Evolutionary conservation across 1,140 invertebrate species (phyloP).

Genomic region (Tetragonula clypearis): DNA sequence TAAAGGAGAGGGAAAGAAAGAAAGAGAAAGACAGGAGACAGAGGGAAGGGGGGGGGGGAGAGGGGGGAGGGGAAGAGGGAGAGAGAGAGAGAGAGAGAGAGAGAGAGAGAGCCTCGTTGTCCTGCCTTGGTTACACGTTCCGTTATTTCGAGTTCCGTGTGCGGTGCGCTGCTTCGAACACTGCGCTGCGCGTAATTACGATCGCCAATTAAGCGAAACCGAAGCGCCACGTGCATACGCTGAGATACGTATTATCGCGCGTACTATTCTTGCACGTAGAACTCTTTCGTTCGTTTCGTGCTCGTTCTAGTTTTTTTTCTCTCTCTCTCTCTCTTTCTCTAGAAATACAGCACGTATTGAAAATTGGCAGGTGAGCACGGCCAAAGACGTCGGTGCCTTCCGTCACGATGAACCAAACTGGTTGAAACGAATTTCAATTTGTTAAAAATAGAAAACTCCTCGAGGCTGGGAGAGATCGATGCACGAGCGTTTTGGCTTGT

Average conservation of each 20-base stretch:
- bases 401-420: background rate
- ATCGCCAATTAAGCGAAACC: background rate
- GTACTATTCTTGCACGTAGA: too few species aligned
- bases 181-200: conserved; percentile 1
- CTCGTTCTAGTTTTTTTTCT: background rate
- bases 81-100: too few species aligned
- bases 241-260: conserved; percentile 12
- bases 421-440: background rate
- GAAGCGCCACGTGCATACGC: too few species aligned
- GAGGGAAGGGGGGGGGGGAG: too few species aligned
- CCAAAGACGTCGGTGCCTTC: background rate
- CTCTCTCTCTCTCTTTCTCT: background rate
- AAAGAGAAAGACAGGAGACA: too few species aligned
- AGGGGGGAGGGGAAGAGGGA: too few species aligned
- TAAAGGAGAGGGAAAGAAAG: too few species aligned
- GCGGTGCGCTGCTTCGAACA: too few species aligned
- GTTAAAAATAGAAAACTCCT: conserved; percentile 13
- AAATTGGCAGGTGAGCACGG: background rate
- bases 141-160: conserved; percentile 11
- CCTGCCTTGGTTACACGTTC: background rate
- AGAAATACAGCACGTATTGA: background rate
- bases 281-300: background rate
- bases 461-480: background rate
- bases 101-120: too few species aligned
- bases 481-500: background rate